phyloP scores from a whole-genome alignment of 2,888 invertebrate genomes.

The Cerastis leucographa region DNA sequence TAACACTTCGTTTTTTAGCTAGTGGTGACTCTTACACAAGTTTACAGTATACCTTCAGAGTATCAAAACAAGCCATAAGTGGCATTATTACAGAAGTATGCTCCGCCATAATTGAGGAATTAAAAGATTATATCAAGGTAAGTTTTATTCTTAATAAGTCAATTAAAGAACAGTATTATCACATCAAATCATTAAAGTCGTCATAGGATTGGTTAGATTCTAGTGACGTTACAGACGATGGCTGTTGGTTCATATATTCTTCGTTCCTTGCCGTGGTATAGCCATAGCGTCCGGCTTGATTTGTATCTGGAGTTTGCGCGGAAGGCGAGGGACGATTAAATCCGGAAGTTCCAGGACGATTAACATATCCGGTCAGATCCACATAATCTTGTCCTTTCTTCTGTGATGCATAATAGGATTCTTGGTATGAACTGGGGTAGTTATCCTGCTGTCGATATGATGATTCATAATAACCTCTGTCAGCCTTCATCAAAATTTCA shows the following conservation, averaged over 20 bases:
- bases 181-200: constrained; percentile 51
- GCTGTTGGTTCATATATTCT: constrained; percentile 13
- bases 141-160: constrained; percentile 40
- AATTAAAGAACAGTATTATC: constrained; percentile 32
- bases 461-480: constrained; percentile 49
- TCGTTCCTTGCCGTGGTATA: constrained; percentile 45
- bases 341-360: constrained; percentile 37
- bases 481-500: constrained; percentile 53
- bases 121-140: constrained; percentile 54
- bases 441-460: constrained; percentile 28
- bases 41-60: constrained; percentile 40
- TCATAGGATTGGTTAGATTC: constrained; percentile 45
- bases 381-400: constrained; percentile 39
- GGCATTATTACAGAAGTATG: constrained; percentile 41
- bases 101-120: constrained; percentile 39
- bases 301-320: constrained; percentile 33
- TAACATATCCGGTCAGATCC: constrained; percentile 30
- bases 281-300: constrained; percentile 41
- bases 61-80: constrained; percentile 38
- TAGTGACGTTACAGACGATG: constrained; percentile 49
- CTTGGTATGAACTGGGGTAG: constrained; percentile 13
- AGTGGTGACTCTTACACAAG: constrained; percentile 39
- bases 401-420: constrained; percentile 35
- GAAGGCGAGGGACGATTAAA: constrained; percentile 33
- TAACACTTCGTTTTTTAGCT: constrained; percentile 44